A percentile compares a stretch with the other conserved stretches of the same genome.
Evolutionary conservation across 37 sponge, comb jelly and placozoan species (phyloP).

Genomic region (Axinella damicornis): DNA sequence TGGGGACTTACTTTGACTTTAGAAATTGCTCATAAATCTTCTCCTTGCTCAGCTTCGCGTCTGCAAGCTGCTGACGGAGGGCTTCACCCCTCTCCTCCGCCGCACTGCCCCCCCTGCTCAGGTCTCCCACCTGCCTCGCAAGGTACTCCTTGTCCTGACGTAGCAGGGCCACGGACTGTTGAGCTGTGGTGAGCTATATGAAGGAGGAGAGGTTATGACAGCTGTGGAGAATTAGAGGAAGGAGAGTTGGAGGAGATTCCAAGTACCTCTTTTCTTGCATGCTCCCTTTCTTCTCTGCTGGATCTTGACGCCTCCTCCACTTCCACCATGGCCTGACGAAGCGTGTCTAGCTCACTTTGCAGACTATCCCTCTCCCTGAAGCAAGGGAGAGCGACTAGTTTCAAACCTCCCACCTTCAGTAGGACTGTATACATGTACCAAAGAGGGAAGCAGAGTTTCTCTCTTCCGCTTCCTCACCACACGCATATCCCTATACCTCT

Average conservation of each 20-base stretch:
- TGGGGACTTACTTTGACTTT: constrained; percentile 37
- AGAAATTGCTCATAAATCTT: constrained; percentile 77
- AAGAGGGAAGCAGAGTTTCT: too few relatives aligned
- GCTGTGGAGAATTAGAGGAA: too few relatives aligned
- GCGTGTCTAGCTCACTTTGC: constrained; percentile 29
- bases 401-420: too few relatives aligned
- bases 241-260: too few relatives aligned
- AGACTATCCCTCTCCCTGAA: constrained; percentile 71
- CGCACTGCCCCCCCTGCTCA: constrained; percentile 13
- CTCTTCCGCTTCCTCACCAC: too few relatives aligned
- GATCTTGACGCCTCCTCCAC: not conserved
- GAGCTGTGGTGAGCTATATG: constrained; percentile 33
- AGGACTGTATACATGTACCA: too few relatives aligned
- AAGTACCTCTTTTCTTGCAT: constrained; percentile 29
- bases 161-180: constrained; percentile 67
- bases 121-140: constrained; percentile 59
- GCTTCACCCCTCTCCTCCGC: constrained; percentile 67
- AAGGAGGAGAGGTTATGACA: not conserved
- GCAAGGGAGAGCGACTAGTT: too few relatives aligned
- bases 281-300: constrained; percentile 8
- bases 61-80: constrained; percentile 36
- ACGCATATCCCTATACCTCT: constrained; percentile 24
- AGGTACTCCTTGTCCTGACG: constrained; percentile 91
- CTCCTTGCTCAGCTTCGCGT: constrained; percentile 66
- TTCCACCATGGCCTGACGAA: constrained; percentile 15